These are phyloP conservation scores for Silurus glanis DNA, from an alignment of 2,113 vertebrate species.

Conservation along the genomic window DNA sequence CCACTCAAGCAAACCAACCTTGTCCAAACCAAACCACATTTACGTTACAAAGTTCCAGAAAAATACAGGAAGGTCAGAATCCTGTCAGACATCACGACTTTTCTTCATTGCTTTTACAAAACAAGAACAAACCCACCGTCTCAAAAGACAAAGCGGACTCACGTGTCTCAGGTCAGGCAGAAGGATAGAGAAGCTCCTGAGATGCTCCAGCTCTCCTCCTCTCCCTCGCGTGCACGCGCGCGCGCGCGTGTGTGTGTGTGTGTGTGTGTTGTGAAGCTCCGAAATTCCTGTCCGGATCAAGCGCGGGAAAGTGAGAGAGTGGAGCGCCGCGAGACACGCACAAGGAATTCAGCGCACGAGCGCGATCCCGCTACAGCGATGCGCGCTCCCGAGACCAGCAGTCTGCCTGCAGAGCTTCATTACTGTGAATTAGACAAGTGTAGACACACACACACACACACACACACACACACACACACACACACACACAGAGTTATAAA, in stretches of 20 bases:
- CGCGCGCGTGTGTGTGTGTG: too few species aligned
- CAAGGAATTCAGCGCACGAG: background rate
- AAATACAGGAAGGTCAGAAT: background rate
- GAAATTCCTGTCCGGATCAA: background rate
- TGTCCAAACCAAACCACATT: too few species aligned
- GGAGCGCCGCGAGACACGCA: background rate
- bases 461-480: background rate
- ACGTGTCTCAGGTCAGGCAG: background rate
- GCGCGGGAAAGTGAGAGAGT: constrained; percentile 16
- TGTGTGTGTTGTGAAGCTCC: background rate
- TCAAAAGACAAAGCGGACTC: background rate
- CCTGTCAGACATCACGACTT: background rate
- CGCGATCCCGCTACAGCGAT: background rate
- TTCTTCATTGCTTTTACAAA: background rate
- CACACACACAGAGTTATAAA: background rate
- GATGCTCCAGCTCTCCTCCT: background rate
- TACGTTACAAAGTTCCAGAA: background rate
- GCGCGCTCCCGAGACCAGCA: background rate
- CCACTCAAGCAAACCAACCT: too few species aligned
- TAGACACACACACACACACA: background rate
- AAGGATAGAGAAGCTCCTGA: background rate
- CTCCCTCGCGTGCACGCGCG: too few species aligned
- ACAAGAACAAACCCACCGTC: background rate
- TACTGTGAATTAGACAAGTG: background rate
- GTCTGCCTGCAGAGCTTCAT: background rate